These are phyloP conservation scores for Bugulina stolonifera DNA, from an alignment of 2,888 invertebrate species.

Conservation along the genomic window DNA sequence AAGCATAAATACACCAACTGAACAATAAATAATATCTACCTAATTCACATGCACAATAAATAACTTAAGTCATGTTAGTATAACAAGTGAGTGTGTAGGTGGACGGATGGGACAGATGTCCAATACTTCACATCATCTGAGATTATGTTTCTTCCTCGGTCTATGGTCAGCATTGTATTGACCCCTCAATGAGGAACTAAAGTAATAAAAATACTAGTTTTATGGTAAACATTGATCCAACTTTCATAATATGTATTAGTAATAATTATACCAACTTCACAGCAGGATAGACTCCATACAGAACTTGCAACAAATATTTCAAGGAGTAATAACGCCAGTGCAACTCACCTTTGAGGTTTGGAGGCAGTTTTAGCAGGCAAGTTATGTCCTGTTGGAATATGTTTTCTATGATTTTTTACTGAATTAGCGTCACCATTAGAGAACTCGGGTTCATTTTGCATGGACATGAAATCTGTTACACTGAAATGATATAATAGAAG, in stretches of 20 bases:
- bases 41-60: too few relatives aligned
- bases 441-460: slow-evolving; percentile 6
- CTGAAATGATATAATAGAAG: background rate
- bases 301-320: too few relatives aligned
- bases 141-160: background rate
- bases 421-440: slow-evolving; percentile 6
- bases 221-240: too few relatives aligned
- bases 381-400: background rate
- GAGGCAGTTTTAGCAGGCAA: background rate
- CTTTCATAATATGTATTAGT: too few relatives aligned
- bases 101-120: too few relatives aligned
- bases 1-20: too few relatives aligned
- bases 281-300: too few relatives aligned
- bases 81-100: too few relatives aligned
- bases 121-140: background rate
- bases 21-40: too few relatives aligned
- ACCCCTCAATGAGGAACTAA: background rate
- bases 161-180: background rate
- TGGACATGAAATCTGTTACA: slow-evolving; percentile 1
- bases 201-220: background rate
- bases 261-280: too few relatives aligned
- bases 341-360: background rate
- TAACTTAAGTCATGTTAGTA: too few relatives aligned
- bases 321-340: too few relatives aligned
- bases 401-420: background rate